Conservation (phyloP, 2,797 vertebrate species). For the Tamandua tetradactyla region DNA sequence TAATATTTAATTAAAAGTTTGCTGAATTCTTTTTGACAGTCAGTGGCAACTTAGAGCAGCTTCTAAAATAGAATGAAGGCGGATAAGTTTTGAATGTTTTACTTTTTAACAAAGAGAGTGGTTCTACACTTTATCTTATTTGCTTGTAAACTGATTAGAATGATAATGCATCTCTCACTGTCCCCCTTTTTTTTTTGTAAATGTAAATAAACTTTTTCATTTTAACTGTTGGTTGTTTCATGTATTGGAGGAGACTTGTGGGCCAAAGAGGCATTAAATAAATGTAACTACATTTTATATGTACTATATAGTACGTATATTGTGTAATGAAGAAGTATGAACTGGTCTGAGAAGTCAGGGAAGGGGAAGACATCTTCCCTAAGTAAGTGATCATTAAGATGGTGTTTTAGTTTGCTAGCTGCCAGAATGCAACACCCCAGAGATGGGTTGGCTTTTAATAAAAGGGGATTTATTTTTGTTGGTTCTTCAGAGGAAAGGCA, state of each 20-base stretch:
- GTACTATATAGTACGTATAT: neutral
- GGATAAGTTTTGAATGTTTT: constrained; percentile 36
- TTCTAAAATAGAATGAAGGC: constrained; percentile 24
- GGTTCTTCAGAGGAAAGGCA: too few species aligned
- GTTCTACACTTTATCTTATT: constrained; percentile 21
- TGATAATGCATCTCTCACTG: constrained; percentile 39
- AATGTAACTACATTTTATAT: constrained; percentile 4
- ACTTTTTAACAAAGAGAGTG: constrained; percentile 4
- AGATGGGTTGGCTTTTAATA: too few species aligned
- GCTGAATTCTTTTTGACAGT: fast-evolving
- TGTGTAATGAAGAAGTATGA: neutral
- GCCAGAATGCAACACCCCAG: too few species aligned
- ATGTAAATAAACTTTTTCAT: constrained; percentile 34
- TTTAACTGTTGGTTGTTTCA: constrained; percentile 48
- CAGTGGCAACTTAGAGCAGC: constrained; percentile 48
- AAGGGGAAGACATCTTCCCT: neutral
- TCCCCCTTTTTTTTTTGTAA: constrained; percentile 49
- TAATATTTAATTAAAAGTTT: constrained; percentile 19
- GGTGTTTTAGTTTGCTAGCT: too few species aligned
- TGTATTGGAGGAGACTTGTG: constrained; percentile 35
- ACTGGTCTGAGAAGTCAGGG: neutral
- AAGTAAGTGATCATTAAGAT: constrained; percentile 28
- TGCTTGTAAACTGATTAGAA: constrained; percentile 51
- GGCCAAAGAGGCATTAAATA: constrained; percentile 14
- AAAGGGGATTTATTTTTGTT: too few species aligned